A percentile compares a stretch with the other conserved stretches of the same genome.
Evolutionary conservation across 2,888 invertebrate species (phyloP).

Genomic region (Harpalus rubripes): DNA sequence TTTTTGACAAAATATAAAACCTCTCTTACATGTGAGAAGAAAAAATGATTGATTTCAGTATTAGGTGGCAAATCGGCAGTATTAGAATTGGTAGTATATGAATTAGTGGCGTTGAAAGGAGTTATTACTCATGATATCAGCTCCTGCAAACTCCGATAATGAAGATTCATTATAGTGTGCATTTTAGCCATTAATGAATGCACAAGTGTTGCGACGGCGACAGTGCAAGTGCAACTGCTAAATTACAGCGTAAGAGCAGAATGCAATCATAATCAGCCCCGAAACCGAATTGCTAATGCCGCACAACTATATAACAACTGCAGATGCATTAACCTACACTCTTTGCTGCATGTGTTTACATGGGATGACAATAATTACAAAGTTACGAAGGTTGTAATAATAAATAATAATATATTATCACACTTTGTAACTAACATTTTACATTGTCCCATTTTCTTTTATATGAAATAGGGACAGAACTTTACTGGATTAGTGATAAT

Average conservation of each 20-base stretch:
- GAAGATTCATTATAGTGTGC: constrained; percentile 61
- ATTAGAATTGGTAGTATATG: background rate
- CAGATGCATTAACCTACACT: background rate
- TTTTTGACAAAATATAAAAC: too few species aligned
- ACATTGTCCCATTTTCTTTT: too few species aligned
- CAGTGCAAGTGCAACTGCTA: background rate
- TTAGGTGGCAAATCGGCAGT: background rate
- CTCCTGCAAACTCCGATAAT: constrained; percentile 57
- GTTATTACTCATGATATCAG: constrained; percentile 53
- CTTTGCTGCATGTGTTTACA: too few species aligned
- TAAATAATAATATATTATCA: too few species aligned
- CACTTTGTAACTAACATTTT: too few species aligned
- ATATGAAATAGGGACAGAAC: too few species aligned
- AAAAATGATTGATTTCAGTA: too few species aligned
- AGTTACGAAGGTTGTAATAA: too few species aligned
- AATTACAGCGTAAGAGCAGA: constrained; percentile 36
- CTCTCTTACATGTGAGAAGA: too few species aligned
- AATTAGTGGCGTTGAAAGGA: background rate
- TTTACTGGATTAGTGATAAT: too few species aligned
- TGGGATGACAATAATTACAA: too few species aligned
- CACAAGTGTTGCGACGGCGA: constrained; percentile 27
- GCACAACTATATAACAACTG: background rate
- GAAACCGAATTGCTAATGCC: constrained; percentile 38
- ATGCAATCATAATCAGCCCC: constrained; percentile 42
- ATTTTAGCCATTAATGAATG: constrained; percentile 58